Evolutionary conservation across 2,888 invertebrate genomes (phyloP).

Genomic region (Tuta absoluta): DNA sequence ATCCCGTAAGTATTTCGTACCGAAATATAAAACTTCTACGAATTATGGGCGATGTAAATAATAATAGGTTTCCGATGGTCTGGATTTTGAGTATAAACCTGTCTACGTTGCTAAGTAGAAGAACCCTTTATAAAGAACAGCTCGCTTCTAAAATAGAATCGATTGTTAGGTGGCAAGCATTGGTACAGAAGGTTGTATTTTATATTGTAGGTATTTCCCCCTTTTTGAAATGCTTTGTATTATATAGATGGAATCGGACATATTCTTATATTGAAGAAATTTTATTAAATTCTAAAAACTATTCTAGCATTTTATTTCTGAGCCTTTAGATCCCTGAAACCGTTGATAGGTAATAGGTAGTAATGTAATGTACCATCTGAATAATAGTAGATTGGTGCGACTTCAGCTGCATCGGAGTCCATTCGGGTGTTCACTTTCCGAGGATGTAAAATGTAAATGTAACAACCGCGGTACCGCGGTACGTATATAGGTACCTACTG

Average conservation of each 20-base stretch:
- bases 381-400: too few relatives aligned
- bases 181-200: conserved; percentile 73
- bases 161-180: conserved; percentile 37
- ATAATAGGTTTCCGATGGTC: too few relatives aligned
- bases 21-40: too few relatives aligned
- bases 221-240: conserved; percentile 79
- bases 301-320: conserved; percentile 49
- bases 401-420: too few relatives aligned
- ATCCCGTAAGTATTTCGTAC: too few relatives aligned
- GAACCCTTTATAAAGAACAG: neutral
- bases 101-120: neutral
- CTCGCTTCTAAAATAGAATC: conserved; percentile 36
- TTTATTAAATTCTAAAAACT: conserved; percentile 76
- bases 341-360: too few relatives aligned
- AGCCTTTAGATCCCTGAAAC: neutral
- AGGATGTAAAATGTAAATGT: too few relatives aligned
- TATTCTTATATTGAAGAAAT: conserved; percentile 80
- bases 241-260: conserved; percentile 80
- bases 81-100: neutral
- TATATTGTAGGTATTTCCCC: conserved; percentile 74
- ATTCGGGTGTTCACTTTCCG: too few relatives aligned
- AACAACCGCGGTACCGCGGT: too few relatives aligned
- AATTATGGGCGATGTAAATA: too few relatives aligned
- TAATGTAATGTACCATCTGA: too few relatives aligned
- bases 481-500: too few relatives aligned